These are phyloP conservation scores for Drosophila bocki DNA, from an alignment of 1,140 invertebrate genomes.

Conservation along the genomic window DNA sequence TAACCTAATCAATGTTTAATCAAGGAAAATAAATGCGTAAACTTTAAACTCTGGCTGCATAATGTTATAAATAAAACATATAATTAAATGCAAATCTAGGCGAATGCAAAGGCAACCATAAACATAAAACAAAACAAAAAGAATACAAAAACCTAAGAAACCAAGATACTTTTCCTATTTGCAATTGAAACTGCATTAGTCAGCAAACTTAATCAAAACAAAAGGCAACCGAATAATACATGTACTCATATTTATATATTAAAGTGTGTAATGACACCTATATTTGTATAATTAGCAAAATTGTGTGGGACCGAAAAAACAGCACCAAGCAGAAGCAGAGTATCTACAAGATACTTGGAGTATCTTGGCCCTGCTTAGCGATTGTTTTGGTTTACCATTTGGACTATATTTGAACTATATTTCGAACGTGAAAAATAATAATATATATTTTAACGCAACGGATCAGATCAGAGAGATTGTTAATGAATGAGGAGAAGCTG, in stretches of 20 bases:
- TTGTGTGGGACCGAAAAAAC: conserved; percentile 77
- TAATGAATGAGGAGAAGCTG: conserved; percentile 71
- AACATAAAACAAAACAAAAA: conserved; percentile 20
- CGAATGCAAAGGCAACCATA: conserved; percentile 52
- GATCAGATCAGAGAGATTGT: conserved; percentile 64
- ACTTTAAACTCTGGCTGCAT: conserved; percentile 60
- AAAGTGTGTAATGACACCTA: conserved; percentile 55
- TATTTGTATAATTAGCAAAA: conserved; percentile 80
- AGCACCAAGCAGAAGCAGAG: conserved; percentile 43
- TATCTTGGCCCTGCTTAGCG: conserved; percentile 14
- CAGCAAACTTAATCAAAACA: conserved; percentile 74
- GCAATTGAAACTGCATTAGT: conserved; percentile 78
- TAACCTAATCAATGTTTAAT: conserved; percentile 71
- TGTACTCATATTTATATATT: conserved; percentile 57
- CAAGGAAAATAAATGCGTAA: conserved; percentile 42
- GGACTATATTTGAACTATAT: conserved; percentile 16
- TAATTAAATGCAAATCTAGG: conserved; percentile 58
- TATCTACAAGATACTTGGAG: conserved; percentile 29
- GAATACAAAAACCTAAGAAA: conserved; percentile 20
- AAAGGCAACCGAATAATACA: conserved; percentile 73
- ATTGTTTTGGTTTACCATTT: conserved; percentile 52
- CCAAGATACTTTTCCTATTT: conserved; percentile 60
- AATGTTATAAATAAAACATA: conserved; percentile 35
- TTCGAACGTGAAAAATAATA: conserved; percentile 9
- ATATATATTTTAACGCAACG: conserved; percentile 47